Evolutionary conservation across 2,797 vertebrate genomes (phyloP).

Genomic region (Dromococcyx pavoninus): DNA sequence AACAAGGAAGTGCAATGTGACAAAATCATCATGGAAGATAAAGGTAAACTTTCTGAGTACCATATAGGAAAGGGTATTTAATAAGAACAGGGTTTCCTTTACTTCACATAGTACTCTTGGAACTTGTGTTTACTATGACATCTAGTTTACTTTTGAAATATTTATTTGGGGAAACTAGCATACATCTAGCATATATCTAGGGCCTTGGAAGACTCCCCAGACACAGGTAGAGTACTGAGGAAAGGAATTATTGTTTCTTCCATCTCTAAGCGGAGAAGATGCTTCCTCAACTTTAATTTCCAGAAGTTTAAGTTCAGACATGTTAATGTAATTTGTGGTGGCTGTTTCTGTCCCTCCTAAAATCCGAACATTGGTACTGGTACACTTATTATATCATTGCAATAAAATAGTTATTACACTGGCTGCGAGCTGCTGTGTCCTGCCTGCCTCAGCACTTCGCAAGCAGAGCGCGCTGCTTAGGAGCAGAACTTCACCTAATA

Average conservation of each 20-base stretch:
- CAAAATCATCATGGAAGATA: slow-evolving; percentile 71
- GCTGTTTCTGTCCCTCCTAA: neutral
- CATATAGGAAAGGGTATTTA: neutral
- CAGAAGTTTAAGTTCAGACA: neutral
- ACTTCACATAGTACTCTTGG: neutral
- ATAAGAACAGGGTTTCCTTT: neutral
- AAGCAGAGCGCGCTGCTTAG: neutral
- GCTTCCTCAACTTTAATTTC: neutral
- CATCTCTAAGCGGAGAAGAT: neutral
- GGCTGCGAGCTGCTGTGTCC: neutral
- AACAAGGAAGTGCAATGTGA: slow-evolving; percentile 86
- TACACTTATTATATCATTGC: too few relatives aligned
- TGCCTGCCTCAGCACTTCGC: neutral
- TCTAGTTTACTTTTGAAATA: neutral
- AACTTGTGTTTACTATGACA: neutral
- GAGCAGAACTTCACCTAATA: neutral
- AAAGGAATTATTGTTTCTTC: neutral
- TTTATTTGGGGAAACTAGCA: neutral
- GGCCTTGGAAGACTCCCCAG: neutral
- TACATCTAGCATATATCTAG: neutral
- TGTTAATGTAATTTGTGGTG: neutral
- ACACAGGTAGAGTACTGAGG: neutral
- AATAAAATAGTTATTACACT: neutral
- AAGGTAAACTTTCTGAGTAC: slow-evolving; percentile 75
- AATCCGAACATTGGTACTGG: neutral